These are phyloP conservation scores for Drosophila prolongata DNA, from an alignment of 2,888 invertebrate genomes.

Conservation along the genomic window DNA sequence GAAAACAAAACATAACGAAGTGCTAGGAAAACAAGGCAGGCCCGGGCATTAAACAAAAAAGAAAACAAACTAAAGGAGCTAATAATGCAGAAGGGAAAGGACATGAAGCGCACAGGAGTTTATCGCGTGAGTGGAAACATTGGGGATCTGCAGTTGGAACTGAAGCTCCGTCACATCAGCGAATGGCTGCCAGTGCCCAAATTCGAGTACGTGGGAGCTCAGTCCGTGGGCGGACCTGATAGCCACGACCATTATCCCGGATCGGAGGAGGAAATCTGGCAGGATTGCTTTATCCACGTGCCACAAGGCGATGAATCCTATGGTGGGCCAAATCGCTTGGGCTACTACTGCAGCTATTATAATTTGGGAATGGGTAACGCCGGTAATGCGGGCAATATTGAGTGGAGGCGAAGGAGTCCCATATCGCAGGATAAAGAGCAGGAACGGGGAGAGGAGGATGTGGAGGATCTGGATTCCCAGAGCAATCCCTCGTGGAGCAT, in stretches of 20 bases:
- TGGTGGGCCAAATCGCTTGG: constrained; percentile 27
- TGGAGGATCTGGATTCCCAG: background rate
- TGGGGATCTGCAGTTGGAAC: constrained; percentile 51
- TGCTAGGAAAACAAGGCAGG: background rate
- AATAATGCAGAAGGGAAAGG: constrained; percentile 18
- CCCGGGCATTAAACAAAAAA: background rate
- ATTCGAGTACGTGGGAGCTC: constrained; percentile 72
- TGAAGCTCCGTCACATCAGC: constrained; percentile 72
- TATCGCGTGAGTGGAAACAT: constrained; percentile 81
- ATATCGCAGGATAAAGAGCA: background rate
- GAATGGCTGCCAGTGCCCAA: constrained; percentile 82
- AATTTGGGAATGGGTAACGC: constrained; percentile 26
- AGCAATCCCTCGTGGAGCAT: constrained; percentile 8
- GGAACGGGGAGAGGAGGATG: background rate
- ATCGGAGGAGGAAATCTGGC: constrained; percentile 12
- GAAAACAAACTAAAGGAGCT: background rate
- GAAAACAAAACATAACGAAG: constrained; percentile 3
- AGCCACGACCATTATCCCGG: constrained; percentile 1
- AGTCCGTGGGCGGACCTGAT: background rate
- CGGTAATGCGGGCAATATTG: background rate
- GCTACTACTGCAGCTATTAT: constrained; percentile 51
- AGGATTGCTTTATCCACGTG: constrained; percentile 46
- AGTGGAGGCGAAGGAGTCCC: constrained; percentile 2
- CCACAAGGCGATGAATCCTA: constrained; percentile 43
- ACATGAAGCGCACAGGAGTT: constrained; percentile 78